Evolutionary conservation across 2,888 invertebrate species (phyloP).

Genomic region (Cylindroiulus punctatus): DNA sequence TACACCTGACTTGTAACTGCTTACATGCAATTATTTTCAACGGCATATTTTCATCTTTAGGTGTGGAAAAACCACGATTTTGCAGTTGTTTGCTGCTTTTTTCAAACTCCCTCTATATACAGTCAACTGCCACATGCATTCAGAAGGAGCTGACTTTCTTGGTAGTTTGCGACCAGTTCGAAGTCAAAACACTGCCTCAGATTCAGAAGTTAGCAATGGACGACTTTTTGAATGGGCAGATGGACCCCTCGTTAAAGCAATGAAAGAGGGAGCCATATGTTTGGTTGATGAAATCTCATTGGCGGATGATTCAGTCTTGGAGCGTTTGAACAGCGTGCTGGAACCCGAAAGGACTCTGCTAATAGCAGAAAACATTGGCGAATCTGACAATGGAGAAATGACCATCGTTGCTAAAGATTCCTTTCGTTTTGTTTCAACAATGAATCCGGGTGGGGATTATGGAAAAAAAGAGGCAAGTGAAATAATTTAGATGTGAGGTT

Average conservation of each 20-base stretch:
- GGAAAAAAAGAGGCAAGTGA: slow-evolving; percentile 87
- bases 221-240: slow-evolving; percentile 95
- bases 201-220: slow-evolving; percentile 61
- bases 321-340: slow-evolving; percentile 93
- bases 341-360: slow-evolving; percentile 91
- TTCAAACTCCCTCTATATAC: slow-evolving; percentile 76
- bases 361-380: slow-evolving; percentile 85
- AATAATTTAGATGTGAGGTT: neutral
- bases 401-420: slow-evolving; percentile 75
- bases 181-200: slow-evolving; percentile 61
- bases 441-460: slow-evolving; percentile 99
- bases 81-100: slow-evolving; percentile 84
- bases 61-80: slow-evolving; percentile 96
- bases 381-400: slow-evolving; percentile 63
- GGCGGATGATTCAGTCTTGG: slow-evolving; percentile 97
- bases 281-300: slow-evolving; percentile 98
- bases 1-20: neutral
- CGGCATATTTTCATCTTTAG: slow-evolving; percentile 65
- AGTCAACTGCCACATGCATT: slow-evolving; percentile 98
- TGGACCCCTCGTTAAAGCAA: slow-evolving; percentile 91
- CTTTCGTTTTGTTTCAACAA: slow-evolving; percentile 95
- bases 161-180: slow-evolving; percentile 93
- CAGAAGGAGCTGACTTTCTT: slow-evolving; percentile 97
- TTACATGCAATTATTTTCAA: neutral
- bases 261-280: slow-evolving; percentile 84